Evolutionary conservation across 2,797 vertebrate species (phyloP).

Genomic region (Enteromius afrohamiltoni): DNA sequence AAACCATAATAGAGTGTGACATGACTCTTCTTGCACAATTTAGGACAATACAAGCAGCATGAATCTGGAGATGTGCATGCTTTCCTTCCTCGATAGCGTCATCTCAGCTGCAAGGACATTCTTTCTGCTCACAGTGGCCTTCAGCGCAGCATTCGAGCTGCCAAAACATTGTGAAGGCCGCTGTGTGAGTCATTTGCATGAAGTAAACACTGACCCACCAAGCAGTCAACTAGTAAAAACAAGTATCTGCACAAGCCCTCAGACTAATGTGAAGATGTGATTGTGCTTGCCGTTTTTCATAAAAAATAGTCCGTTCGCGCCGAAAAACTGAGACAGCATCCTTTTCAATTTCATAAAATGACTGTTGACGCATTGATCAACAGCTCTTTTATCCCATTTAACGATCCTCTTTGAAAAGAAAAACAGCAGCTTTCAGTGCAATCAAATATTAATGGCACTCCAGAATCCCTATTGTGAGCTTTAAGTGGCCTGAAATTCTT

Average conservation of each 20-base stretch:
- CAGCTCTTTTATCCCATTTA: slow-evolving; percentile 2
- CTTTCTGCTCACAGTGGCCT: not conserved
- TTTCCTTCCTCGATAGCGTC: not conserved
- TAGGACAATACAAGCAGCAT: slow-evolving; percentile 7
- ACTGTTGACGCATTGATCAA: not conserved
- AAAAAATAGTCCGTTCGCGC: not conserved
- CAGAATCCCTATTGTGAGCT: slow-evolving; percentile 20
- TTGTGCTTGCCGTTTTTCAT: not conserved
- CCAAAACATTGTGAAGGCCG: slow-evolving; percentile 5
- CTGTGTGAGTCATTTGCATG: slow-evolving; percentile 8
- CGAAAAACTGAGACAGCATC: not conserved
- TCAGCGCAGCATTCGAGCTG: not conserved
- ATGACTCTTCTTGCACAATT: slow-evolving; percentile 26
- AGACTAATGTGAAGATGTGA: not conserved
- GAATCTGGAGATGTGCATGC: not conserved
- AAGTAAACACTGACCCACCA: not conserved
- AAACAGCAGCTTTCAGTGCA: slow-evolving; percentile 23
- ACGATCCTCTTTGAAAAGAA: slow-evolving; percentile 13
- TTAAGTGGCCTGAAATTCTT: slow-evolving; percentile 41
- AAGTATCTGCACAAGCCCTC: not conserved
- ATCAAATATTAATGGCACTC: slow-evolving; percentile 42
- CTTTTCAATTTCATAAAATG: not conserved
- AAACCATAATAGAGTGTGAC: not conserved
- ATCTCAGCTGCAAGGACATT: not conserved
- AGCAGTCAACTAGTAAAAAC: not conserved